Evolutionary conservation across 1,140 invertebrate species (phyloP).

Genomic region (Drosophila simulans): DNA sequence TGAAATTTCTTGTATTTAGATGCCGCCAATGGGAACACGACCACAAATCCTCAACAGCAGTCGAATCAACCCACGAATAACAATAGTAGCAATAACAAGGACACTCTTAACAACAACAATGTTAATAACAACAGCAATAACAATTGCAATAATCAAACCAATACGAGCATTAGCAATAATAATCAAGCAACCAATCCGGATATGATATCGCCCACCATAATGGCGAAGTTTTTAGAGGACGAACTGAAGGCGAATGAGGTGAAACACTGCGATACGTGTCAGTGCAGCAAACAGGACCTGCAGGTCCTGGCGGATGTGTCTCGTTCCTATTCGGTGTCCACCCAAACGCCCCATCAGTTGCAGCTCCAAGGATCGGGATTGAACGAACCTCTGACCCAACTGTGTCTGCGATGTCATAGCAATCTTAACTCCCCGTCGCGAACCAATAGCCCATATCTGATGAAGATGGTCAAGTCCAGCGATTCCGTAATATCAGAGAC

Average conservation of each 20-base stretch:
- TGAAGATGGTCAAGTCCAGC: constrained; percentile 83
- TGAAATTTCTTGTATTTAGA: constrained; percentile 18
- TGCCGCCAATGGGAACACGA: constrained; percentile 44
- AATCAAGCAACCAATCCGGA: constrained; percentile 87
- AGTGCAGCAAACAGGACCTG: constrained; percentile 88
- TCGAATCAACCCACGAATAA: constrained; percentile 51
- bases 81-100: constrained; percentile 37
- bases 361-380: constrained; percentile 19
- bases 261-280: constrained; percentile 93
- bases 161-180: constrained; percentile 32
- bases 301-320: constrained; percentile 87
- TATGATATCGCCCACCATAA: constrained; percentile 95
- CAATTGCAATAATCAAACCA: constrained; percentile 52
- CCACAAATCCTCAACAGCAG: constrained; percentile 40
- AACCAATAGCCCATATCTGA: constrained; percentile 83
- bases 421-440: constrained; percentile 83
- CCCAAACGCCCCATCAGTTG: constrained; percentile 85
- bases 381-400: constrained; percentile 85
- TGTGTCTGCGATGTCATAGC: constrained; percentile 86
- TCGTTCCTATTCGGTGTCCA: constrained; percentile 86
- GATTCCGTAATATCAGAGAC: constrained; percentile 84
- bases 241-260: constrained; percentile 90
- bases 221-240: constrained; percentile 97
- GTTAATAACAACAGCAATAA: constrained; percentile 55
- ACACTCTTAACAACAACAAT: constrained; percentile 52